These are phyloP conservation scores for Allygus modestus DNA, from an alignment of 2,888 invertebrate genomes.

Conservation along the genomic window DNA sequence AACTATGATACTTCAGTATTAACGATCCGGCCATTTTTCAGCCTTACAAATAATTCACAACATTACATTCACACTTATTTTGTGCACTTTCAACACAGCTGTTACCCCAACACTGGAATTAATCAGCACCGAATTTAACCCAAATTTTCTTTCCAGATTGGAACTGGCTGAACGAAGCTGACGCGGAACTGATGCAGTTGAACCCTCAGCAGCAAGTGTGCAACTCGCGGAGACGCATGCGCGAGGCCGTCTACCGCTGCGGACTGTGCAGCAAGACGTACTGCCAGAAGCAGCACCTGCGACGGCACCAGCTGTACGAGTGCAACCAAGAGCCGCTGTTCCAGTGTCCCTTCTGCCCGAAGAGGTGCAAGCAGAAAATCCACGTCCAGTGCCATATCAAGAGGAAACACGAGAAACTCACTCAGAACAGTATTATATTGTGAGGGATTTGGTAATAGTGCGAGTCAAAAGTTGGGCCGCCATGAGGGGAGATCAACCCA, in stretches of 20 bases:
- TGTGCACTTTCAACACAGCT: too few relatives aligned
- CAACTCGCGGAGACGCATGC: background rate
- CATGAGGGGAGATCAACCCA: too few relatives aligned
- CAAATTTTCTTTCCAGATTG: slow-evolving; percentile 29
- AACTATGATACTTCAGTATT: too few relatives aligned
- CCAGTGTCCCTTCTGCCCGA: slow-evolving; percentile 65
- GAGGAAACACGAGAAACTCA: slow-evolving; percentile 48
- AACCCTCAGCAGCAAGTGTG: background rate
- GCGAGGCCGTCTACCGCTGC: slow-evolving; percentile 63
- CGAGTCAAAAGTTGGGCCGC: too few relatives aligned
- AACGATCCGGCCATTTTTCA: too few relatives aligned
- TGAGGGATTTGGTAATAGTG: too few relatives aligned
- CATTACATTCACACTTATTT: too few relatives aligned
- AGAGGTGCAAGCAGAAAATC: slow-evolving; percentile 63
- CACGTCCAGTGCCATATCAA: slow-evolving; percentile 65
- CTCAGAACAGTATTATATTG: background rate
- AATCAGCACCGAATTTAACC: too few relatives aligned
- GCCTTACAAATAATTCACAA: too few relatives aligned
- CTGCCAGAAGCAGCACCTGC: slow-evolving; percentile 62
- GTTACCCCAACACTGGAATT: background rate
- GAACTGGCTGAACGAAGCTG: slow-evolving; percentile 49
- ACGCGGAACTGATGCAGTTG: slow-evolving; percentile 39
- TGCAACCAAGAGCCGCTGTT: slow-evolving; percentile 66
- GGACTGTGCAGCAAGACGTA: slow-evolving; percentile 65
- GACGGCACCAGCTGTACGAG: slow-evolving; percentile 66